Percentiles rank a stretch among this genome's conserved stretches.
Conservation (phyloP, 2,113 vertebrate genomes). For the Grus americana region DNA sequence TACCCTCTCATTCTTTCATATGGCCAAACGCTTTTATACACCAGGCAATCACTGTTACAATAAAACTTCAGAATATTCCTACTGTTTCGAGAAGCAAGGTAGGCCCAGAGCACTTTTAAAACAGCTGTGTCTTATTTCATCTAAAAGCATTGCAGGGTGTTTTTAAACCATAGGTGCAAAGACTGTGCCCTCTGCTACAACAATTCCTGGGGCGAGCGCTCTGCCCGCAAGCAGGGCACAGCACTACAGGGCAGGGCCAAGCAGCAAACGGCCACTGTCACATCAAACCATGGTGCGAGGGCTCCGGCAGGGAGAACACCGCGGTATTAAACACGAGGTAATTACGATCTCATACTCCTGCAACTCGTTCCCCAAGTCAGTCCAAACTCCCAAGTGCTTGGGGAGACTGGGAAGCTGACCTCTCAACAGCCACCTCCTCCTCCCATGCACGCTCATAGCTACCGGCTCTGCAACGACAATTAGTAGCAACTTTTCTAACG, state of each 20-base stretch:
- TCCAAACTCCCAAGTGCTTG: accelerated
- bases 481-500: not conserved
- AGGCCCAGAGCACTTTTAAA: not conserved
- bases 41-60: not conserved
- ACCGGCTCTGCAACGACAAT: not conserved
- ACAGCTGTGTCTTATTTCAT: not conserved
- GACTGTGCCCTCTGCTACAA: not conserved
- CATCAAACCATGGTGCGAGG: accelerated
- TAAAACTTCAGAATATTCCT: not conserved
- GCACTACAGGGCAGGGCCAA: not conserved
- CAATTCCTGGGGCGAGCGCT: accelerated
- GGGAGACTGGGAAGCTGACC: not conserved
- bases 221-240: accelerated
- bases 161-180: accelerated
- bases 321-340: accelerated
- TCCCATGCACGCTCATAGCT: accelerated
- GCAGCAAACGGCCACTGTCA: accelerated
- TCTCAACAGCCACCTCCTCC: not conserved
- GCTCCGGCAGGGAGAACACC: not conserved
- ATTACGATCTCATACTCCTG: not conserved
- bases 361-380: not conserved
- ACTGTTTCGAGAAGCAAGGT: not conserved
- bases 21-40: accelerated
- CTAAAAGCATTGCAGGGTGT: not conserved
- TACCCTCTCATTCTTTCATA: not conserved